Conservation (phyloP, 2,113 vertebrate genomes). For the Dasyornis broadbenti region DNA sequence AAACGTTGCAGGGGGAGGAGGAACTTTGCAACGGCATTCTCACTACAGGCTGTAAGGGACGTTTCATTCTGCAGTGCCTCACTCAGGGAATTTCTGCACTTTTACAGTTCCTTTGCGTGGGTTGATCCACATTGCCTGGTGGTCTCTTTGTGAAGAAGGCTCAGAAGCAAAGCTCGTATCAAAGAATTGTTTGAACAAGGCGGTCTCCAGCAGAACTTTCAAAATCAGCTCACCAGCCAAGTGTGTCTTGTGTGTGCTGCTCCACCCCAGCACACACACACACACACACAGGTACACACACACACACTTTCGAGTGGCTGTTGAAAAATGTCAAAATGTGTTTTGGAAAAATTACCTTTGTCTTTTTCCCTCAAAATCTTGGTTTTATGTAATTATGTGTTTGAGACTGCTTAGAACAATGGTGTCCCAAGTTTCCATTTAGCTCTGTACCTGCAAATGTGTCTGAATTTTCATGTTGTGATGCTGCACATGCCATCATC, state of each 20-base stretch:
- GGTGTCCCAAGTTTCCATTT: background rate
- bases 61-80: background rate
- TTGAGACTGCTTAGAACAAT: background rate
- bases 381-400: background rate
- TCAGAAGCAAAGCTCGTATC: background rate
- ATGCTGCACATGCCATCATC: background rate
- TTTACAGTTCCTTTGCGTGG: fast-evolving
- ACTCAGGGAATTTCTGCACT: fast-evolving
- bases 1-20: fast-evolving
- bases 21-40: background rate
- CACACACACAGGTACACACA: too few species aligned
- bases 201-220: background rate
- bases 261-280: background rate
- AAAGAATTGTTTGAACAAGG: background rate
- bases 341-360: background rate
- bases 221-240: background rate
- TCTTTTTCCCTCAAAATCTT: background rate
- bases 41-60: background rate
- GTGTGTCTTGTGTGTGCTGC: background rate
- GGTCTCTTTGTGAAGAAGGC: background rate
- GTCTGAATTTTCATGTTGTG: background rate
- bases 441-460: background rate
- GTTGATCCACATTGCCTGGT: background rate
- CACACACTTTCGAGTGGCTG: background rate
- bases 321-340: background rate